Conservation (phyloP, 2,113 vertebrate genomes). For the Marmota monax region DNA sequence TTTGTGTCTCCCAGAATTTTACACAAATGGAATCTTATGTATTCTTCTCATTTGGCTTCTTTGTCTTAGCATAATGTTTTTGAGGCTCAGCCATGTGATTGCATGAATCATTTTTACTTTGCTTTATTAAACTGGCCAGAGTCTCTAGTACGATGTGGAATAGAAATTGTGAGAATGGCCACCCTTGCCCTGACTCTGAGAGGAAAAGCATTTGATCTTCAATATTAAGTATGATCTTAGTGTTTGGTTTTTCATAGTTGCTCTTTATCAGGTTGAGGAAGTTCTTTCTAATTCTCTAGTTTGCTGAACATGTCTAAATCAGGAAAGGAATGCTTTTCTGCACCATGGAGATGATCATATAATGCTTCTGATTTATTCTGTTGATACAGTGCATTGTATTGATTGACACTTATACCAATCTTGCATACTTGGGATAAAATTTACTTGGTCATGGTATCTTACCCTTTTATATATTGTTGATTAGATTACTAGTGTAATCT, state of each 20-base stretch:
- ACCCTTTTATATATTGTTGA: background rate
- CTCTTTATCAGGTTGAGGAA: background rate
- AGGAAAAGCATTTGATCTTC: background rate
- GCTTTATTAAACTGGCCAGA: background rate
- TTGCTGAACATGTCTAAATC: background rate
- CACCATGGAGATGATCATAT: background rate
- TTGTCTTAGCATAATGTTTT: conserved; percentile 26
- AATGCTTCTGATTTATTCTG: conserved; percentile 13
- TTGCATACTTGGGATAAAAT: conserved; percentile 34
- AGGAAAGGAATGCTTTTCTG: background rate
- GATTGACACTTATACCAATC: background rate
- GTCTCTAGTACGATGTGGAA: background rate
- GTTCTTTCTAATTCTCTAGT: background rate
- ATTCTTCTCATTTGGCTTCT: background rate
- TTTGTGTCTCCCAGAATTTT: background rate
- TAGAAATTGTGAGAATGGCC: background rate
- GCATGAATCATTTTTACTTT: background rate
- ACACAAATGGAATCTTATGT: background rate
- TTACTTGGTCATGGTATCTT: background rate
- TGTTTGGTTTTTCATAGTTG: background rate
- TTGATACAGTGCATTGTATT: background rate
- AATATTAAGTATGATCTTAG: background rate
- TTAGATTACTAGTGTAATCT: background rate
- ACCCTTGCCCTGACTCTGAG: background rate
- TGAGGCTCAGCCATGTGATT: background rate